Conservation (phyloP, 2,113 vertebrate species). For the Phaetusa simplex region DNA sequence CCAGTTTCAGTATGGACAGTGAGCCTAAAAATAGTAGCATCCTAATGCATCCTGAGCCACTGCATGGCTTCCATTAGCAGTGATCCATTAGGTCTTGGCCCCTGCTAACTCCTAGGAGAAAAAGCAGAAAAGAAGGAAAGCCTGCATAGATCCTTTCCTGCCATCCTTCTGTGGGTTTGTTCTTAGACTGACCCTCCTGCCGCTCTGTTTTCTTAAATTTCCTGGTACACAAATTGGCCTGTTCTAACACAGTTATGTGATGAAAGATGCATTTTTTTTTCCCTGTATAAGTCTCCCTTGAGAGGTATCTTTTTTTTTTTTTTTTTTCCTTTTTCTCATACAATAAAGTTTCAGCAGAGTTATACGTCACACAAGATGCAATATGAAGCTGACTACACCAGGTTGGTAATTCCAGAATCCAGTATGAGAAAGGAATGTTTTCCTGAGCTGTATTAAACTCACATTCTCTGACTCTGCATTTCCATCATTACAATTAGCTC, state of each 20-base stretch:
- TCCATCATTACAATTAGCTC: background rate
- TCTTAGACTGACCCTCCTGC: background rate
- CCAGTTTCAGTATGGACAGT: background rate
- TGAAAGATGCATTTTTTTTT: background rate
- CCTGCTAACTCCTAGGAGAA: background rate
- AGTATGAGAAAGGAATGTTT: background rate
- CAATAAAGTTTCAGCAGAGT: background rate
- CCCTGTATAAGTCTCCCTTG: background rate
- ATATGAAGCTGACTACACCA: background rate
- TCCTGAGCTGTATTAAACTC: background rate
- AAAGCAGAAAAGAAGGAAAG: background rate
- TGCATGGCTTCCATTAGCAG: constrained; percentile 29
- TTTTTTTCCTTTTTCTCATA: background rate
- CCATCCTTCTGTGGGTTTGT: background rate
- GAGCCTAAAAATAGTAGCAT: constrained; percentile 39
- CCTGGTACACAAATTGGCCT: background rate
- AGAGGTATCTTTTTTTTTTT: background rate
- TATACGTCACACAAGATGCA: background rate
- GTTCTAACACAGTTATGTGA: background rate
- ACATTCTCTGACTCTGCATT: background rate
- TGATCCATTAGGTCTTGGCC: constrained; percentile 29
- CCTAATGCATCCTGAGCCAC: constrained; percentile 20
- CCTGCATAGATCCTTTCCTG: background rate
- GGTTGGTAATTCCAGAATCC: background rate
- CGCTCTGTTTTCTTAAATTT: background rate